Percentiles rank a stretch among this genome's conserved stretches.
These are phyloP conservation scores for Staurois parvus DNA, from an alignment of 2,797 vertebrate species.

Conservation along the genomic window DNA sequence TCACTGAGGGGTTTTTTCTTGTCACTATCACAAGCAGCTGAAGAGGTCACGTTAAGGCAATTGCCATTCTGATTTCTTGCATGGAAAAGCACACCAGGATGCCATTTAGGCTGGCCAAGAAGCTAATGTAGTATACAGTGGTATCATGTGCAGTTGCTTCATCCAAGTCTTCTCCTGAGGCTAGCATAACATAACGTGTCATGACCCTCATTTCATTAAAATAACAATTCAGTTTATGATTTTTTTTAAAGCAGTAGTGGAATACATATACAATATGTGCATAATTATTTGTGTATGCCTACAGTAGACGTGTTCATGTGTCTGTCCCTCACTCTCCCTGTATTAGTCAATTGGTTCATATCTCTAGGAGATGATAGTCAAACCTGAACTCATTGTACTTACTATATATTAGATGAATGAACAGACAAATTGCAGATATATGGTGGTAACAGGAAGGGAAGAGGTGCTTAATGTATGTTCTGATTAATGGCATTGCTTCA, in stretches of 20 bases:
- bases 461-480: too few relatives aligned
- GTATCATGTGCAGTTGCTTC: constrained; percentile 68
- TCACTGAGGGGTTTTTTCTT: not conserved
- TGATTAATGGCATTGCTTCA: too few relatives aligned
- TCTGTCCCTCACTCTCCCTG: too few relatives aligned
- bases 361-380: too few relatives aligned
- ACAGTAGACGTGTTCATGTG: too few relatives aligned
- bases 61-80: constrained; percentile 71
- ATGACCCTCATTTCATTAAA: constrained; percentile 71
- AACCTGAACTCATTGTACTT: too few relatives aligned
- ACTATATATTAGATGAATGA: too few relatives aligned
- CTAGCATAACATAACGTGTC: constrained; percentile 7
- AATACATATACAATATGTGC: too few relatives aligned
- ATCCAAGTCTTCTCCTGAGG: constrained; percentile 68
- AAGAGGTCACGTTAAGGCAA: constrained; percentile 69
- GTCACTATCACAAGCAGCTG: constrained; percentile 26
- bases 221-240: constrained; percentile 71
- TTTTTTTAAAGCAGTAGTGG: constrained; percentile 65
- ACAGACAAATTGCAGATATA: too few relatives aligned
- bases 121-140: constrained; percentile 74
- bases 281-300: too few relatives aligned
- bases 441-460: too few relatives aligned
- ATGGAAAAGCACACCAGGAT: constrained; percentile 74
- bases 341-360: too few relatives aligned
- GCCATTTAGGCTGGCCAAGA: constrained; percentile 56